Evolutionary conservation across 1,140 invertebrate genomes (phyloP).

Genomic region (Drosophila novamexicana): DNA sequence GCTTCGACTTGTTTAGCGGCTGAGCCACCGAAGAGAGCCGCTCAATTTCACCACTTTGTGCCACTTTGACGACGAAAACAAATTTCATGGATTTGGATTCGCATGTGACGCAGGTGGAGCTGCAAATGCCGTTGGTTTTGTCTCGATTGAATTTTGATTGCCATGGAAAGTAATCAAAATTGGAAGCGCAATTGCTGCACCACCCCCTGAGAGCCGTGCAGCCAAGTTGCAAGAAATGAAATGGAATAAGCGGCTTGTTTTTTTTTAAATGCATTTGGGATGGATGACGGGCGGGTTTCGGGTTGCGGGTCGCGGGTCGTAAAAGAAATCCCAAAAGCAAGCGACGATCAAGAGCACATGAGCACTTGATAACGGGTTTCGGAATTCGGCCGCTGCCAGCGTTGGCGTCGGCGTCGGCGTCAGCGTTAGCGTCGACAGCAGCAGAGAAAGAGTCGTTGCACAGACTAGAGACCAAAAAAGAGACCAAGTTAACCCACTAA

Average conservation of each 20-base stretch:
- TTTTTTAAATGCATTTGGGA: constrained; percentile 45
- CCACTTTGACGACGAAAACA: constrained; percentile 43
- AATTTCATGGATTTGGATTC: constrained; percentile 60
- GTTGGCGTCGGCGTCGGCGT: constrained; percentile 14
- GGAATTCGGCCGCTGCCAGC: constrained; percentile 59
- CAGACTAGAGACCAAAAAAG: constrained; percentile 7
- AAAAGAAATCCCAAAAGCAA: constrained; percentile 38
- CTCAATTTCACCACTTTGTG: constrained; percentile 28
- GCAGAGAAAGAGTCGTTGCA: constrained; percentile 36
- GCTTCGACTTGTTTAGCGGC: constrained; percentile 9
- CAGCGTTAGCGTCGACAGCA: constrained; percentile 10
- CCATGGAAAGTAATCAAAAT: constrained; percentile 69
- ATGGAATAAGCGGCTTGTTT: constrained; percentile 53
- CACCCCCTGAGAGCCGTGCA: constrained; percentile 4
- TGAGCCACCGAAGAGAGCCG: constrained; percentile 20
- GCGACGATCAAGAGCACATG: constrained; percentile 39
- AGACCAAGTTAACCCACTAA: constrained; percentile 76
- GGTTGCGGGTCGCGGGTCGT: not conserved
- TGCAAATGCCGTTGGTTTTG: constrained; percentile 26
- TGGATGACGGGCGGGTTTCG: not conserved
- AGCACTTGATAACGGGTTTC: constrained; percentile 61
- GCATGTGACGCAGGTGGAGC: constrained; percentile 7
- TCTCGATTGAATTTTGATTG: constrained; percentile 34
- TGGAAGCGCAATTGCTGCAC: constrained; percentile 18
- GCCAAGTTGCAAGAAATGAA: constrained; percentile 26